These are phyloP conservation scores for Branchellion lobata DNA, from an alignment of 2,888 invertebrate genomes.

Conservation along the genomic window DNA sequence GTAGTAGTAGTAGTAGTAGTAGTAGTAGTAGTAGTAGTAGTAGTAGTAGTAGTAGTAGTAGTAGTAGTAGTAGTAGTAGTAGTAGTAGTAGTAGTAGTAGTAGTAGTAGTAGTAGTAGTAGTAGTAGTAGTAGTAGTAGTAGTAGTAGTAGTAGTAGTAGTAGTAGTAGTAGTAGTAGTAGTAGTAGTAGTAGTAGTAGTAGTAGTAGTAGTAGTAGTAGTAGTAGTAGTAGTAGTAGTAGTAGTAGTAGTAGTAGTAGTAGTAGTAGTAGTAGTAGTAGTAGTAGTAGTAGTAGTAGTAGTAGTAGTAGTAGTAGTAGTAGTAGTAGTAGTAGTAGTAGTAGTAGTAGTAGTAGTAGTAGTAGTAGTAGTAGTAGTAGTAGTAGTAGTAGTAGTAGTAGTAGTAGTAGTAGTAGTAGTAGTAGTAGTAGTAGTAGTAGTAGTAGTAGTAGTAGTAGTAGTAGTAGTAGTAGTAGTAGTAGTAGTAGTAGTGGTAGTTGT, in stretches of 20 bases:
- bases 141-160: constrained; percentile 17
- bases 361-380: constrained; percentile 40
- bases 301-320: constrained; percentile 33
- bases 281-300: constrained; percentile 39
- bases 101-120: constrained; percentile 40
- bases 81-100: constrained; percentile 35
- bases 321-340: not conserved
- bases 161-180: constrained; percentile 32
- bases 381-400: constrained; percentile 40
- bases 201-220: constrained; percentile 40
- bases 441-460: constrained; percentile 31
- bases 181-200: constrained; percentile 37
- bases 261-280: constrained; percentile 39
- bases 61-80: constrained; percentile 40
- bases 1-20: constrained; percentile 21
- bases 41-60: constrained; percentile 21
- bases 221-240: constrained; percentile 28
- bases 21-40: constrained; percentile 30
- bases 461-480: constrained; percentile 6
- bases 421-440: constrained; percentile 40
- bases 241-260: constrained; percentile 32
- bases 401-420: constrained; percentile 31
- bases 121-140: constrained; percentile 24
- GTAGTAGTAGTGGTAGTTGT: constrained; percentile 29
- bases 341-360: constrained; percentile 35